Evolutionary conservation across 2,113 vertebrate genomes (phyloP).

Genomic region (Callorhinus ursinus): DNA sequence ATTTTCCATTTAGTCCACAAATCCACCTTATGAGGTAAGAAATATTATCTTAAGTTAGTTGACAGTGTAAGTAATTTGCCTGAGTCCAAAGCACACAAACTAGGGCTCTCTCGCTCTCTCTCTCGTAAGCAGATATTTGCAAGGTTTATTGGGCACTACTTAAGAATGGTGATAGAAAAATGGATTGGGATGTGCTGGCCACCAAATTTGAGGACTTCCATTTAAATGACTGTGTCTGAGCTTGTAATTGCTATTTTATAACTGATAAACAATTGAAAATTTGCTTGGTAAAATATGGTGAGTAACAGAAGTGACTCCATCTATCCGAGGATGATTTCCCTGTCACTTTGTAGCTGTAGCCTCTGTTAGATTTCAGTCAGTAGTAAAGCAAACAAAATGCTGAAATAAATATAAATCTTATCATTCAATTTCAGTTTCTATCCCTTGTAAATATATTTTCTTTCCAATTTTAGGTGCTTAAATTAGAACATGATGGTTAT

Average conservation of each 20-base stretch:
- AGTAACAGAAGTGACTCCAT: background rate
- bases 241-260: background rate
- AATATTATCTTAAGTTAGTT: background rate
- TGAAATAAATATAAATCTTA: background rate
- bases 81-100: background rate
- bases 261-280: background rate
- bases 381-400: slow-evolving; percentile 34
- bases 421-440: background rate
- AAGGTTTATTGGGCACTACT: background rate
- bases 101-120: background rate
- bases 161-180: background rate
- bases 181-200: background rate
- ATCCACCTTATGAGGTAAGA: background rate
- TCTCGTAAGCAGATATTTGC: background rate
- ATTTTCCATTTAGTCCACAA: background rate
- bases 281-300: background rate
- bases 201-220: background rate
- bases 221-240: background rate
- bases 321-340: background rate
- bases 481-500: background rate
- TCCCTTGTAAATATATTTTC: background rate
- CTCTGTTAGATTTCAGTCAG: background rate
- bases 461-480: background rate
- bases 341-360: background rate
- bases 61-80: background rate